These are phyloP conservation scores for Heliconius hermathena DNA, from an alignment of 1,140 invertebrate species.

Conservation along the genomic window DNA sequence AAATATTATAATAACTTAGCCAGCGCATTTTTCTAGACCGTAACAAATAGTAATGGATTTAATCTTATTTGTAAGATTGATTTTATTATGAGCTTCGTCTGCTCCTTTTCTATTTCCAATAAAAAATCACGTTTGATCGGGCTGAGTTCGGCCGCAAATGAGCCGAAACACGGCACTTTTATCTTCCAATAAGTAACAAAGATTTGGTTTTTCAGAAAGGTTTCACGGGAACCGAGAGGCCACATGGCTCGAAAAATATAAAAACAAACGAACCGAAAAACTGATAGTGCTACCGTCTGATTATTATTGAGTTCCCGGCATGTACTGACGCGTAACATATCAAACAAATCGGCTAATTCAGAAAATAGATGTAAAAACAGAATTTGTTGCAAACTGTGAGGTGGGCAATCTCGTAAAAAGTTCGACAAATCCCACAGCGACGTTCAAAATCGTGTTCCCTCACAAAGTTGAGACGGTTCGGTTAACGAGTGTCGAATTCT, in stretches of 20 bases:
- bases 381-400: conserved; percentile 38
- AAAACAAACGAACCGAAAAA: conserved; percentile 71
- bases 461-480: conserved; percentile 79
- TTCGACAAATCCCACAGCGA: conserved; percentile 61
- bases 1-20: not conserved
- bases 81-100: conserved; percentile 50
- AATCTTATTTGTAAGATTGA: conserved; percentile 27
- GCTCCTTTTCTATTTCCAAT: conserved; percentile 56
- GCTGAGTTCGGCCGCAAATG: conserved; percentile 67
- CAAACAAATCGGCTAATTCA: conserved; percentile 35
- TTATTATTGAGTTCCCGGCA: conserved; percentile 62
- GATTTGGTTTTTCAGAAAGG: conserved; percentile 60
- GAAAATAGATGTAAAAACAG: conserved; percentile 28
- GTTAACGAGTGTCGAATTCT: conserved; percentile 79
- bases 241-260: conserved; percentile 68
- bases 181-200: conserved; percentile 73
- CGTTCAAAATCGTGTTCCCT: conserved; percentile 75
- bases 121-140: conserved; percentile 71
- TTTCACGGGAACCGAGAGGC: conserved; percentile 43
- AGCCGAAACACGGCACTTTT: conserved; percentile 73
- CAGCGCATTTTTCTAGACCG: not conserved
- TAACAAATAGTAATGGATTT: conserved; percentile 43
- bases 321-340: conserved; percentile 45
- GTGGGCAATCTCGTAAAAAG: conserved; percentile 49
- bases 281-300: conserved; percentile 58